Evolutionary conservation across 2,797 vertebrate genomes (phyloP).

Genomic region (Limosa lapponica): DNA sequence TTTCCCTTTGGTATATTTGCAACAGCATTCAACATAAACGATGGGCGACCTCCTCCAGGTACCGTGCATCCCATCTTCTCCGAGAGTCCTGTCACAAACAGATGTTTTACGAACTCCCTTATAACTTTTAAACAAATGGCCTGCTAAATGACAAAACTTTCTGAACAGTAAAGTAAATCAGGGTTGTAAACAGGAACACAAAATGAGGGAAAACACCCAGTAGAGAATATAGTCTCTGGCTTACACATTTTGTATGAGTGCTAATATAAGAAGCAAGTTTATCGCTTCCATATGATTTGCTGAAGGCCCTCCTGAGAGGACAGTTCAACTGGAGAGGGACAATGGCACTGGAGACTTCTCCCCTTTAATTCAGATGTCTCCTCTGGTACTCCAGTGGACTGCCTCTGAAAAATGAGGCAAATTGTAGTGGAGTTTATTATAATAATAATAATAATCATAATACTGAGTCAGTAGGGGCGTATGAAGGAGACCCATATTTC

Average conservation of each 20-base stretch:
- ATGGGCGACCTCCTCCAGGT: constrained; percentile 96
- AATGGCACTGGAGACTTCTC: background rate
- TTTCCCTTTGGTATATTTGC: constrained; percentile 99
- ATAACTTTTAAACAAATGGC: background rate
- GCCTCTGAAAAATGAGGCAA: background rate
- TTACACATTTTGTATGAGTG: background rate
- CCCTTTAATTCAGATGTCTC: background rate
- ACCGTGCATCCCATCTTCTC: background rate
- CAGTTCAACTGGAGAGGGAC: background rate
- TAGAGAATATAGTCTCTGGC: background rate
- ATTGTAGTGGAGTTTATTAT: background rate
- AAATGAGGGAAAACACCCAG: background rate
- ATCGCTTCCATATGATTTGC: background rate
- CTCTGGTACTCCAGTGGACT: background rate
- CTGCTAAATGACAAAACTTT: background rate
- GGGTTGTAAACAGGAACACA: background rate
- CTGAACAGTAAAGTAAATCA: background rate
- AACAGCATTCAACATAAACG: constrained; percentile 98
- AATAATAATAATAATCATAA: background rate
- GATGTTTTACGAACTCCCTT: background rate
- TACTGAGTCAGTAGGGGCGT: background rate
- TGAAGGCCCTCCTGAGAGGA: background rate
- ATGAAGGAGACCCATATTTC: background rate
- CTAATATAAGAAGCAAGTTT: background rate
- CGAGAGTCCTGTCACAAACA: background rate